Conservation (phyloP, 1,140 invertebrate species). For the Drosophila nebulosa region DNA sequence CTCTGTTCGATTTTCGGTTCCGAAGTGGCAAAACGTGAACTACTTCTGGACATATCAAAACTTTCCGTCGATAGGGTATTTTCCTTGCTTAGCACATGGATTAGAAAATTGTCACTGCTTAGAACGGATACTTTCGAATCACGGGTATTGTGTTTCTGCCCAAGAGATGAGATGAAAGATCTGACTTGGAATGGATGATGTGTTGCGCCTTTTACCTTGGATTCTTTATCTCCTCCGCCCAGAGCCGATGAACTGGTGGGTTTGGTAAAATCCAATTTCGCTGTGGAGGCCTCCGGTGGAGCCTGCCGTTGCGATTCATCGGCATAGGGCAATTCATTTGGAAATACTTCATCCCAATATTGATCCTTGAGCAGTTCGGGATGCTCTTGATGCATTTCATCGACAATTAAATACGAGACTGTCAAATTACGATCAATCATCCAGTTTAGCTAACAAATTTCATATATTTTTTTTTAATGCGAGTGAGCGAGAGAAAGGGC, state of each 20-base stretch:
- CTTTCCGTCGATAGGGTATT: neutral
- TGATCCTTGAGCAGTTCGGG: slow-evolving; percentile 92
- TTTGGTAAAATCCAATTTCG: slow-evolving; percentile 84
- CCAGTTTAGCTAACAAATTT: slow-evolving; percentile 87
- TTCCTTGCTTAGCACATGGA: neutral
- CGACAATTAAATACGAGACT: slow-evolving; percentile 93
- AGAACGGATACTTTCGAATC: neutral
- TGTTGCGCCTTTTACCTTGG: neutral
- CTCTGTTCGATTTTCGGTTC: neutral
- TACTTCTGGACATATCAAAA: neutral
- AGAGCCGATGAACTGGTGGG: neutral
- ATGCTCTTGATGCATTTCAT: slow-evolving; percentile 95
- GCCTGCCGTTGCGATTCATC: slow-evolving; percentile 87
- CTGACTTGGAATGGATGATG: neutral
- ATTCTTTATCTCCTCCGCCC: neutral
- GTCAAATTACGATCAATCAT: slow-evolving; percentile 93
- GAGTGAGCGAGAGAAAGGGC: too few species aligned
- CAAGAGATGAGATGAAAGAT: neutral
- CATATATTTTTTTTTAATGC: neutral
- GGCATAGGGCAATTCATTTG: slow-evolving; percentile 90
- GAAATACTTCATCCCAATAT: slow-evolving; percentile 94
- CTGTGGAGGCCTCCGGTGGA: slow-evolving; percentile 90
- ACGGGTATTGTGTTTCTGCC: neutral
- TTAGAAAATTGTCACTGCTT: neutral
- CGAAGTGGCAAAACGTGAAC: neutral